Evolutionary conservation across 2,888 invertebrate species (phyloP).

Genomic region (Dryobota labecula): DNA sequence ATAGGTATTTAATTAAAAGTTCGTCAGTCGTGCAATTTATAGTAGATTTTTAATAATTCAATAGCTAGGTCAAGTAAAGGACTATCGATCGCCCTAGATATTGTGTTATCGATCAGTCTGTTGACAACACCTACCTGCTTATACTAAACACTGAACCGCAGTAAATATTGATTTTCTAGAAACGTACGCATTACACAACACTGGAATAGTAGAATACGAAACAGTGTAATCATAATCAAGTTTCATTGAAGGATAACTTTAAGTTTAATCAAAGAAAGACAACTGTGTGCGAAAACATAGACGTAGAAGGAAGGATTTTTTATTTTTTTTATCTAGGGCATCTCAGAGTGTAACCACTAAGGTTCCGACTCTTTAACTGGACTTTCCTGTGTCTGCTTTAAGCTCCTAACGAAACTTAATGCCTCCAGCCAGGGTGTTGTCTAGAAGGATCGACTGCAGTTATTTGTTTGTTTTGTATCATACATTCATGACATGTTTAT

Average conservation of each 20-base stretch:
- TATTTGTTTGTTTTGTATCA: neutral
- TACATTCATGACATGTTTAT: neutral
- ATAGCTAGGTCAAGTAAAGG: conserved; percentile 51
- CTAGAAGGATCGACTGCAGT: neutral
- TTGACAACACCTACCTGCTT: conserved; percentile 44
- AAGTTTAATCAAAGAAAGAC: conserved; percentile 42
- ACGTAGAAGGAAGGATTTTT: neutral
- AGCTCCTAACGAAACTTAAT: no score
- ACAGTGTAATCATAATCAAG: conserved; percentile 10
- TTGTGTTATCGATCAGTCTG: conserved; percentile 40
- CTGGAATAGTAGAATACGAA: conserved; percentile 19
- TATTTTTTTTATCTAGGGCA: no score
- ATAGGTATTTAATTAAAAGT: conserved; percentile 20
- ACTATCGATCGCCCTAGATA: conserved; percentile 65
- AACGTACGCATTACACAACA: conserved; percentile 20
- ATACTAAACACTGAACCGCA: conserved; percentile 28
- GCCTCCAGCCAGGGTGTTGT: no score
- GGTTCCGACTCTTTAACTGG: no score
- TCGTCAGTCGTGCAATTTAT: neutral
- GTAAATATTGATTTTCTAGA: conserved; percentile 50
- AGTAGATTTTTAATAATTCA: conserved; percentile 38
- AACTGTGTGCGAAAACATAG: neutral
- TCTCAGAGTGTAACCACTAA: no score
- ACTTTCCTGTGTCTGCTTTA: no score
- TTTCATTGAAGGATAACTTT: conserved; percentile 24